These are phyloP conservation scores for Cylindroiulus punctatus DNA, from an alignment of 2,888 invertebrate species.

Conservation along the genomic window DNA sequence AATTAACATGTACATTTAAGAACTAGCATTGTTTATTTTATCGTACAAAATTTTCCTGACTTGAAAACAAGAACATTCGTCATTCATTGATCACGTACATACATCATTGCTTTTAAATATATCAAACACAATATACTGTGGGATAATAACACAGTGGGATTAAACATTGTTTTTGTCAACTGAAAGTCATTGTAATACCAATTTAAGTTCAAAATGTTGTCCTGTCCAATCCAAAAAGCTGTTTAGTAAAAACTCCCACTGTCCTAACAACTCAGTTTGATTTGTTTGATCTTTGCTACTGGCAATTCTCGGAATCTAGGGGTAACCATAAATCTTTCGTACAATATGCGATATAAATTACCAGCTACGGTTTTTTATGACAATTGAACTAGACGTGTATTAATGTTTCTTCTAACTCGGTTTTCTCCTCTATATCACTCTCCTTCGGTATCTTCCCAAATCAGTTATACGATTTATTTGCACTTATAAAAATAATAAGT, in stretches of 20 bases:
- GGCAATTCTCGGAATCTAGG: neutral
- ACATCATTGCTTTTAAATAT: too few relatives aligned
- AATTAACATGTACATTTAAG: too few relatives aligned
- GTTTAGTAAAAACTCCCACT: neutral
- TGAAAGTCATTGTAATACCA: neutral
- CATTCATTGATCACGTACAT: too few relatives aligned
- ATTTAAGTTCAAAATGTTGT: neutral
- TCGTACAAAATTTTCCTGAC: too few relatives aligned
- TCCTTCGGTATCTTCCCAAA: neutral
- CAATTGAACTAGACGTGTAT: slow-evolving; percentile 33
- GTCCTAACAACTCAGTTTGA: neutral
- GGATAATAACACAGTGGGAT: too few relatives aligned
- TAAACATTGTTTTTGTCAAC: neutral
- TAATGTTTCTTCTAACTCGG: slow-evolving; percentile 20
- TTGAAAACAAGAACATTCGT: too few relatives aligned
- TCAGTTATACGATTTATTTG: slow-evolving; percentile 44
- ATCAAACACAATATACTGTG: too few relatives aligned
- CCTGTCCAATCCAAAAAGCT: neutral
- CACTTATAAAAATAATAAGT: slow-evolving; percentile 43
- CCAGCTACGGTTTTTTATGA: neutral
- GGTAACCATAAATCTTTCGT: neutral
- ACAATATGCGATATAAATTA: slow-evolving; percentile 14
- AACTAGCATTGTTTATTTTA: too few relatives aligned
- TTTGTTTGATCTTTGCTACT: slow-evolving; percentile 13
- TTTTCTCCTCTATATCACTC: neutral